phyloP scores from a whole-genome alignment of 2,888 invertebrate genomes.

The Clistopyga incitator region DNA sequence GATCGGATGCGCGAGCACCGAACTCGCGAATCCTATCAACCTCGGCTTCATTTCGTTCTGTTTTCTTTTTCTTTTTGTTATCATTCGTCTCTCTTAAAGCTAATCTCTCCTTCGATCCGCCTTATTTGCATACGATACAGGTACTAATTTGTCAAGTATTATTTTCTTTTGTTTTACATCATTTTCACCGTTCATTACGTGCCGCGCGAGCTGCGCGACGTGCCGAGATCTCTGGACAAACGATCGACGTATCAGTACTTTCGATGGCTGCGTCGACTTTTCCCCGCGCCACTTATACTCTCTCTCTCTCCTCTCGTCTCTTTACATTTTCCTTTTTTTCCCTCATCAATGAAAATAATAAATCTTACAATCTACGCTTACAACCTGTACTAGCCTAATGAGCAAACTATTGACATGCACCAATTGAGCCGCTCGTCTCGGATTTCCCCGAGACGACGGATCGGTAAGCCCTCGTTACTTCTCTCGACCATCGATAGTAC shows the following conservation, averaged over 20 bases:
- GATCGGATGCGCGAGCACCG: conserved; percentile 38
- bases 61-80: conserved; percentile 38
- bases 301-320: conserved; percentile 54
- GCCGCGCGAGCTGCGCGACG: conserved; percentile 66
- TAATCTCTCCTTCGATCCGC: conserved; percentile 68
- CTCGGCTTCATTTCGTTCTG: conserved; percentile 38
- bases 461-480: conserved; percentile 36
- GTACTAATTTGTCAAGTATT: conserved; percentile 77
- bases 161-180: conserved; percentile 30
- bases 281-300: conserved; percentile 50
- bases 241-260: not conserved
- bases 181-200: conserved; percentile 56
- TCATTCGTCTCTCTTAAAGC: conserved; percentile 49
- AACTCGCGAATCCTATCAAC: conserved; percentile 38
- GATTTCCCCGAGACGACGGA: conserved; percentile 9
- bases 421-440: conserved; percentile 52
- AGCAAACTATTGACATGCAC: conserved; percentile 74
- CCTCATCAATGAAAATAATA: conserved; percentile 47
- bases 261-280: conserved; percentile 37
- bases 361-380: conserved; percentile 47
- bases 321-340: conserved; percentile 57
- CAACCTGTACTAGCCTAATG: conserved; percentile 73
- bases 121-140: conserved; percentile 78
- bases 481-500: conserved; percentile 1
- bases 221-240: conserved; percentile 10